Conservation (phyloP, 1,140 invertebrate genomes). For the Drosophila sturtevanti region DNA sequence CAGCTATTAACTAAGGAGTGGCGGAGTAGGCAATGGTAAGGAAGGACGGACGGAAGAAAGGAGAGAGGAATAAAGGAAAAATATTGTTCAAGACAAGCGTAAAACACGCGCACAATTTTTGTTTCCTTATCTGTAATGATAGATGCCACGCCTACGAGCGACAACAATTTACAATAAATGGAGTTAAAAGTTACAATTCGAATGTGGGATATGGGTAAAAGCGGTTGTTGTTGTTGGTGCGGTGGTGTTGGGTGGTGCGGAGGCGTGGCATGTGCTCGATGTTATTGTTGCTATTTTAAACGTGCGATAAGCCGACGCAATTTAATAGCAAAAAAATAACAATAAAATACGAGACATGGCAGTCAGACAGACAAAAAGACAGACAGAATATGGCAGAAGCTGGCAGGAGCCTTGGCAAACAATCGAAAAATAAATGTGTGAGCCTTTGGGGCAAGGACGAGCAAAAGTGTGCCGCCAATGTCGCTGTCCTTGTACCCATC, state of each 20-base stretch:
- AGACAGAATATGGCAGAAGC: background rate
- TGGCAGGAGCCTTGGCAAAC: conserved; percentile 54
- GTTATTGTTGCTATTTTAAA: conserved; percentile 72
- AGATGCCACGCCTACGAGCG: conserved; percentile 68
- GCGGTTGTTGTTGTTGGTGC: background rate
- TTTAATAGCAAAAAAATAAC: conserved; percentile 81
- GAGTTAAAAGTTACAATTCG: conserved; percentile 80
- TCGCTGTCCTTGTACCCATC: conserved; percentile 7
- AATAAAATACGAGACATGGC: conserved; percentile 74
- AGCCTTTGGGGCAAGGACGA: conserved; percentile 50
- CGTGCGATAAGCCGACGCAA: conserved; percentile 79
- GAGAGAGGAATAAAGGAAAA: background rate
- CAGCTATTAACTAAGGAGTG: background rate
- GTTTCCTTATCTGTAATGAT: conserved; percentile 69
- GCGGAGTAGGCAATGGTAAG: background rate
- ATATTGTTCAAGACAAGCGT: conserved; percentile 21
- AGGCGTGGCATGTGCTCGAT: conserved; percentile 27
- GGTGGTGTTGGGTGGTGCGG: background rate
- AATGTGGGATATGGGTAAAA: conserved; percentile 32
- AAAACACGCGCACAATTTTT: conserved; percentile 57
- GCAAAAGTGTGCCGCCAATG: conserved; percentile 57
- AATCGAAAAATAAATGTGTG: conserved; percentile 71
- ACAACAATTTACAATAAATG: conserved; percentile 80
- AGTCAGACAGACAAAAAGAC: conserved; percentile 26
- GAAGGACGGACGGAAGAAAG: background rate